Evolutionary conservation across 2,888 invertebrate species (phyloP).

Genomic region (Boloria selene): DNA sequence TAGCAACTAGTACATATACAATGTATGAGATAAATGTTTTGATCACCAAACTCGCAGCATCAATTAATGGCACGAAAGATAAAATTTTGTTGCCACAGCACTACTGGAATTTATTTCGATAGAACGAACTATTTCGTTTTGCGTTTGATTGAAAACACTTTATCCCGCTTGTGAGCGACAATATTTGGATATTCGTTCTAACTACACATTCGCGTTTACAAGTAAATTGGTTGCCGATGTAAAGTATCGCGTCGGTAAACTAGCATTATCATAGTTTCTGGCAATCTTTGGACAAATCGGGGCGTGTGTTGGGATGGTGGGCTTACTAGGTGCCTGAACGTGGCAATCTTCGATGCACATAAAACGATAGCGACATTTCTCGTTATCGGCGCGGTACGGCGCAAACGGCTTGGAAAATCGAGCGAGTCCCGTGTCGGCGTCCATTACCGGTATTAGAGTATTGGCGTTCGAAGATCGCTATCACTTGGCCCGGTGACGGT

Average conservation of each 20-base stretch:
- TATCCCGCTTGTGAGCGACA: conserved; percentile 19
- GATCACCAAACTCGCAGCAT: neutral
- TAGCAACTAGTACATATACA: too few species aligned
- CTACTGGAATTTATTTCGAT: conserved; percentile 19
- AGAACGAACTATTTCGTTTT: conserved; percentile 18
- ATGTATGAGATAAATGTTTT: too few species aligned
- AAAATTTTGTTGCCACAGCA: conserved; percentile 9
- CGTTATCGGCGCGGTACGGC: conserved; percentile 66
- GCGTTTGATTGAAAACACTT: conserved; percentile 25
- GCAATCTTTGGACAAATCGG: conserved; percentile 34
- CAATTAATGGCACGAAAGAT: conserved; percentile 7
- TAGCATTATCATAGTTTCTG: neutral
- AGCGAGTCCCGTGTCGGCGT: conserved; percentile 54
- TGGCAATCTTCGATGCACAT: conserved; percentile 52
- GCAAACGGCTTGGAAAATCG: conserved; percentile 80
- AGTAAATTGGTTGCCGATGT: conserved; percentile 20
- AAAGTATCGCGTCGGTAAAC: conserved; percentile 11
- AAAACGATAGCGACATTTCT: conserved; percentile 69
- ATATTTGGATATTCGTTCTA: conserved; percentile 26
- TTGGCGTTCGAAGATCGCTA: conserved; percentile 41
- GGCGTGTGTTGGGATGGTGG: conserved; percentile 31
- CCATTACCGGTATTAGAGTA: conserved; percentile 76
- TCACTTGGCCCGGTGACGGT: conserved; percentile 36
- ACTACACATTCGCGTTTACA: conserved; percentile 28
- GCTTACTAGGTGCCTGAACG: conserved; percentile 45